Evolutionary conservation across 2,888 invertebrate species (phyloP), one percentile per base, ranked within the genome.

Genomic region (Fragum sueziense): DNA sequence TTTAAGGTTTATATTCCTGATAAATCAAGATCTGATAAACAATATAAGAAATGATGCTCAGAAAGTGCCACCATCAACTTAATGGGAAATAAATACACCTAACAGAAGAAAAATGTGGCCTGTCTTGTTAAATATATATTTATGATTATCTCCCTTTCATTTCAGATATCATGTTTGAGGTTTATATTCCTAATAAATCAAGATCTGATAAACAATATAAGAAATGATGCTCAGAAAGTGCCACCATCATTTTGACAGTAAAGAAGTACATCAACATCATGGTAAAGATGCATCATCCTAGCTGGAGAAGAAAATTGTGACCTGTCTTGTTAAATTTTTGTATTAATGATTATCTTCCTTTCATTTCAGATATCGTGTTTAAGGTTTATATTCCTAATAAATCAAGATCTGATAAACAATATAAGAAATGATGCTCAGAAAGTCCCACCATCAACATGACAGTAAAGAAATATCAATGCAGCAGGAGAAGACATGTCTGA

Each of bases 151-250:
- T n/a, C n/a, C n/a, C n/a, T 47, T 34, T n/a, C 4, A 76, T 94
- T 94, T 86, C 94, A 96, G 96, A 97, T 98, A 89, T 96, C 97
- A 29, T 97, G 97, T 72, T 94, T 98, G 61, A 95, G 97, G 82
- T 98, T 98, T 94, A 97, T 98, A 87, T 98, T 98, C 93, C 95
- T 97, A 83, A 96, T 98, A 79, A 98, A 98, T 93, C 97, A 97
- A 93, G 97, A 98, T 89, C 94, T 98, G 69, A 97, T 98, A 87
- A 96, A 96, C 91, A 96, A 96, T 54, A 97, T 98, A 88, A 95
- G 97, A 74, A 97, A 97, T 93, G 98, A 98, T 94, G 96, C 97
- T 27, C 90, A 89, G 80, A 92, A 92, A 67, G 65, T 83, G 17
- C 83, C 83, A 9, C 69, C 77, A 14, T 61, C 79, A 61, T n/a